A percentile compares a stretch with the other conserved stretches of the same genome.
Conservation (phyloP, 1,140 invertebrate genomes). For the Drosophila micromelanica region DNA sequence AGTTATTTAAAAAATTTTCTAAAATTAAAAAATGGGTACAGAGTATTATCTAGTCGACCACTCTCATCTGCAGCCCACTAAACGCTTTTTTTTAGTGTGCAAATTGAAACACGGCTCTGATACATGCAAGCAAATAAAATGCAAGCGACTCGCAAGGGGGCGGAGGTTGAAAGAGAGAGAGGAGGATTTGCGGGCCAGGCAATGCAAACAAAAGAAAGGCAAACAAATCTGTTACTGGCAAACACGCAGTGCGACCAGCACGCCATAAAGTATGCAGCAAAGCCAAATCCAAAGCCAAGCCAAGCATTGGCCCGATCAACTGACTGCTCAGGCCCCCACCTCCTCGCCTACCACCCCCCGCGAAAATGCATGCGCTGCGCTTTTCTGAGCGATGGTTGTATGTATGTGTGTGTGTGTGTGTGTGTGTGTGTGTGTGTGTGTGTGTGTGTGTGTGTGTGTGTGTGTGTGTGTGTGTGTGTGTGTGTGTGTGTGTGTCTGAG, state of each 20-base stretch:
- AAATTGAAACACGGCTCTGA: slow-evolving; percentile 77
- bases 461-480: background rate
- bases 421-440: slow-evolving; percentile 13
- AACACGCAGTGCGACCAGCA: slow-evolving; percentile 63
- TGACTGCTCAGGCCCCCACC: slow-evolving; percentile 1
- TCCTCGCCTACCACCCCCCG: background rate
- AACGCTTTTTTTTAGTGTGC: slow-evolving; percentile 42
- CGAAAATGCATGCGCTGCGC: slow-evolving; percentile 39
- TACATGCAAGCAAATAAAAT: slow-evolving; percentile 69
- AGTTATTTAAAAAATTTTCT: too few species aligned
- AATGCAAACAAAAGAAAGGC: slow-evolving; percentile 68
- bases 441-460: too few species aligned
- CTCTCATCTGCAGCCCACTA: too few species aligned
- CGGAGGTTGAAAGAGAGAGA: background rate
- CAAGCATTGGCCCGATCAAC: slow-evolving; percentile 13
- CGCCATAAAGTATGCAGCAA: slow-evolving; percentile 68
- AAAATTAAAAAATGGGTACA: too few species aligned
- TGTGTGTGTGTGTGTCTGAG: slow-evolving; percentile 13
- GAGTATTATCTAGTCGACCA: too few species aligned
- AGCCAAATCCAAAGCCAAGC: slow-evolving; percentile 24
- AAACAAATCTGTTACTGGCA: slow-evolving; percentile 71
- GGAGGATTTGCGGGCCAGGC: slow-evolving; percentile 8
- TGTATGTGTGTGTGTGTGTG: background rate
- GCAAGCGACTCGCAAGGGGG: background rate
- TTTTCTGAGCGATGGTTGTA: slow-evolving; percentile 30